Conservation (phyloP, 1,140 invertebrate genomes). For the Trigoniulus corallinus region DNA sequence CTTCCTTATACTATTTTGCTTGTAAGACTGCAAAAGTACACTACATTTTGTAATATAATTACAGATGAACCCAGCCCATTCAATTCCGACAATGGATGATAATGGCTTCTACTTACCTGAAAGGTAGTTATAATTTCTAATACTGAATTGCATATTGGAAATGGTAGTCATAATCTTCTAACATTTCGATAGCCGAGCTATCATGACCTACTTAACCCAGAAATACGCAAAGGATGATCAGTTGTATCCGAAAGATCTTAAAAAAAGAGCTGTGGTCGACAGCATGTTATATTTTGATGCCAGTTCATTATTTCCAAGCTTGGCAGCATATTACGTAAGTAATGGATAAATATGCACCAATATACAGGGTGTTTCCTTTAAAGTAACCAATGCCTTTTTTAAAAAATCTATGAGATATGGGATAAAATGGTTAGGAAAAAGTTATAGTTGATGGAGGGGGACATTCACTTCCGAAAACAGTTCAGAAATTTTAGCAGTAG, state of each 20-base stretch:
- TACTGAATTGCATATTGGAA: neutral
- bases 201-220: constrained; percentile 47
- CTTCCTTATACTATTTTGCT: neutral
- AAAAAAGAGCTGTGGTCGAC: constrained; percentile 48
- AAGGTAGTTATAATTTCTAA: neutral
- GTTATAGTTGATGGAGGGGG: too few species aligned
- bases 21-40: neutral
- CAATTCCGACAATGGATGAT: constrained; percentile 16
- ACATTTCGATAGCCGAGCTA: constrained; percentile 35
- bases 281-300: constrained; percentile 55
- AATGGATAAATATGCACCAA: too few species aligned
- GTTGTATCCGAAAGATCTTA: constrained; percentile 49
- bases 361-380: too few species aligned
- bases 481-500: too few species aligned
- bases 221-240: constrained; percentile 49
- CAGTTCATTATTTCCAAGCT: constrained; percentile 41
- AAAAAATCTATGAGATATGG: too few species aligned
- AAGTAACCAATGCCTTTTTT: too few species aligned
- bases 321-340: constrained; percentile 43
- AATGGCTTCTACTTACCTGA: constrained; percentile 16
- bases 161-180: neutral
- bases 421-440: too few species aligned
- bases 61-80: constrained; percentile 17
- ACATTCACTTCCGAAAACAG: too few species aligned
- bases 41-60: neutral